Conservation (phyloP, 2,797 vertebrate genomes). For the Amazonetta brasiliensis region DNA sequence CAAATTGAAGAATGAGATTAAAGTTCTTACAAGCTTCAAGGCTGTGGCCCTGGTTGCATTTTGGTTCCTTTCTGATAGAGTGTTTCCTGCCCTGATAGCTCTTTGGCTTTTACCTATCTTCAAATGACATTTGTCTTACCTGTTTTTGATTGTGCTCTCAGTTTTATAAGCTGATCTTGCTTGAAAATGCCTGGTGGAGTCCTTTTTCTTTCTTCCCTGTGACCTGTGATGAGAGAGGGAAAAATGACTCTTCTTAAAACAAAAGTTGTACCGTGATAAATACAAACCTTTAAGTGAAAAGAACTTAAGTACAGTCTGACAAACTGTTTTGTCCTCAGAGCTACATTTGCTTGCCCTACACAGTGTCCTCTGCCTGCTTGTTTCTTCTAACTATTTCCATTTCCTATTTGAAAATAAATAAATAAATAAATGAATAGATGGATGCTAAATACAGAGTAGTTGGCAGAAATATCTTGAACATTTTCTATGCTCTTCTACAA, state of each 20-base stretch:
- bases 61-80: not conserved
- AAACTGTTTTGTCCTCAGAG: not conserved
- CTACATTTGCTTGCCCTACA: not conserved
- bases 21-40: not conserved
- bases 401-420: not conserved
- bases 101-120: not conserved
- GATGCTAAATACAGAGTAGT: not conserved
- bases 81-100: not conserved
- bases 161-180: not conserved
- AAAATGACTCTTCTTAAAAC: not conserved
- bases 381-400: not conserved
- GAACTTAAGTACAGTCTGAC: not conserved
- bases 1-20: not conserved
- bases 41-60: not conserved
- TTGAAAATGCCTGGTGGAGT: not conserved
- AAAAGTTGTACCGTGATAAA: not conserved
- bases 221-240: not conserved
- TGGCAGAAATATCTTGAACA: not conserved
- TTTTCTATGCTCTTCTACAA: not conserved
- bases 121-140: not conserved
- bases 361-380: not conserved
- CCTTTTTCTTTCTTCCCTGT: not conserved
- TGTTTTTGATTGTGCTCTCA: not conserved
- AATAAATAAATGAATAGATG: not conserved
- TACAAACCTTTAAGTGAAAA: not conserved